A percentile compares a stretch with the other conserved stretches of the same genome.
Conservation (phyloP, 2,113 vertebrate species). For the Varanus salvator region DNA sequence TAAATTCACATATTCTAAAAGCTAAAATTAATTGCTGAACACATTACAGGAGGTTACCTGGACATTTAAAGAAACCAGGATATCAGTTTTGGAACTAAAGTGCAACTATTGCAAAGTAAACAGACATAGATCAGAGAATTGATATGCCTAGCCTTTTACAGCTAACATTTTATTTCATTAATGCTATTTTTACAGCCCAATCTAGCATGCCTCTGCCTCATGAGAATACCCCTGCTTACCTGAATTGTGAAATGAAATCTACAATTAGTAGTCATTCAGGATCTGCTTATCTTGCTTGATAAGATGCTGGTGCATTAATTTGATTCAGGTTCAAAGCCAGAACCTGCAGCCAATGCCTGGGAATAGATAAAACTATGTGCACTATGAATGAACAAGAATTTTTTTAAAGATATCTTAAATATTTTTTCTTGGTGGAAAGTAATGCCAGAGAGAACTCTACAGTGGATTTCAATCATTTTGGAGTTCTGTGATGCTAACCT, state of each 20-base stretch:
- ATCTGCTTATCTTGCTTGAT: neutral
- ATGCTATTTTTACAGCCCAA: neutral
- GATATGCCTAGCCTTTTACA: slow-evolving; percentile 25
- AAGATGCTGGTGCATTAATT: neutral
- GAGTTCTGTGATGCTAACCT: no score
- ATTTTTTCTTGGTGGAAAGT: no score
- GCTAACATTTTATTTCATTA: neutral
- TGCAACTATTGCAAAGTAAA: slow-evolving; percentile 47
- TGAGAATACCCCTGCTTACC: neutral
- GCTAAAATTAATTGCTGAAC: slow-evolving; percentile 66
- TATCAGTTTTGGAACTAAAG: slow-evolving; percentile 60
- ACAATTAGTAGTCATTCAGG: neutral
- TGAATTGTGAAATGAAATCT: neutral
- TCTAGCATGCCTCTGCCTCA: neutral
- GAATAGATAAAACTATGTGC: neutral
- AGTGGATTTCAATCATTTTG: no score
- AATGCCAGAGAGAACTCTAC: no score
- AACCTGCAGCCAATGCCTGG: neutral
- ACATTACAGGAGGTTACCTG: slow-evolving; percentile 66
- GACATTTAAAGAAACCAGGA: slow-evolving; percentile 69
- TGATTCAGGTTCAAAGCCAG: neutral
- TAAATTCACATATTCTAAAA: slow-evolving; percentile 70
- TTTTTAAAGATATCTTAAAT: neutral
- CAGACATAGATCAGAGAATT: slow-evolving; percentile 28
- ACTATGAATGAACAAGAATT: neutral